phyloP scores from a whole-genome alignment of 2,888 invertebrate genomes.

The Apocheima hispidaria region DNA sequence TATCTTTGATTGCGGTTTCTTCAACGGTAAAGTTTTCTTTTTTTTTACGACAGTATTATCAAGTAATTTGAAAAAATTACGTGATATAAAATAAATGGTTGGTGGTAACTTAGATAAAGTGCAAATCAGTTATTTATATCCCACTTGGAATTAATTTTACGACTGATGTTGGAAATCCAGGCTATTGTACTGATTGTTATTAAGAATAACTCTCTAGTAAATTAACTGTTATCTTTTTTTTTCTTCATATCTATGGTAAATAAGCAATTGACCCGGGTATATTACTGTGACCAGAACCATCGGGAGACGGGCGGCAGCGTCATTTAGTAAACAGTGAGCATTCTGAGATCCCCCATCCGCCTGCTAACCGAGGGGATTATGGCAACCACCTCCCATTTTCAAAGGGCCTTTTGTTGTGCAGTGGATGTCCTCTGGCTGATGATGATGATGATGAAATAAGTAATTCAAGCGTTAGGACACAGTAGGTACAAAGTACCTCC shows the following conservation, averaged over 20 bases:
- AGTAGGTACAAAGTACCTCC: too few species aligned
- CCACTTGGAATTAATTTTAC: slow-evolving; percentile 11
- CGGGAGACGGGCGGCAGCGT: too few species aligned
- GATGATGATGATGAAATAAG: too few species aligned
- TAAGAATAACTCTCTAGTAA: not conserved
- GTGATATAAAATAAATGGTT: slow-evolving; percentile 14
- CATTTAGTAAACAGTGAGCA: too few species aligned
- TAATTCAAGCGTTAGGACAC: too few species aligned
- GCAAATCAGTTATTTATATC: slow-evolving; percentile 11
- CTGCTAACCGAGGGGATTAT: too few species aligned
- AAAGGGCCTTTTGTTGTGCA: too few species aligned
- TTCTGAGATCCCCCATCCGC: too few species aligned
- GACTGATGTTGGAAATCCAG: slow-evolving; percentile 5
- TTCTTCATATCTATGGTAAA: not conserved
- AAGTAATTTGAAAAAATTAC: slow-evolving; percentile 22
- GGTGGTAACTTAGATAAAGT: slow-evolving; percentile 7
- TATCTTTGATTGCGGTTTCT: slow-evolving; percentile 10
- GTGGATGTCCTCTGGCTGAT: too few species aligned
- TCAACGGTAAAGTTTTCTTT: slow-evolving; percentile 21
- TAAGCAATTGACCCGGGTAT: too few species aligned
- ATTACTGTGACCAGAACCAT: too few species aligned
- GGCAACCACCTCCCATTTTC: too few species aligned
- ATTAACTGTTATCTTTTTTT: not conserved
- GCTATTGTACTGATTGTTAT: slow-evolving; percentile 5
- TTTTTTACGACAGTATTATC: slow-evolving; percentile 29